phyloP scores from a whole-genome alignment of 2,888 invertebrate species.

The Coleophora flavipennella region DNA sequence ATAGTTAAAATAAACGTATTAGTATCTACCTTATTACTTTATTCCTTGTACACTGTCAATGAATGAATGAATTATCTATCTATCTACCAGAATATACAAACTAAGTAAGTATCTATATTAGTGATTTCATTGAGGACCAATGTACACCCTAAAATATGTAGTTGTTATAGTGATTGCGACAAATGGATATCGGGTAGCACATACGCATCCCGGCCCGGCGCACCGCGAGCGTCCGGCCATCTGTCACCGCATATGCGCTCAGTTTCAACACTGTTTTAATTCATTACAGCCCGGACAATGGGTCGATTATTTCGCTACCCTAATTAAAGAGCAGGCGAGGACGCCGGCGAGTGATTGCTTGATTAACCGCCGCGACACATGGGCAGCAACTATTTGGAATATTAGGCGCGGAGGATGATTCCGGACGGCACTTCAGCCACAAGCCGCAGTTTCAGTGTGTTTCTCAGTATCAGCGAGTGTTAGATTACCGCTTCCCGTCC shows the following conservation, averaged over 20 bases:
- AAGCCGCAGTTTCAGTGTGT: constrained; percentile 35
- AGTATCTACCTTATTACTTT: too few species aligned
- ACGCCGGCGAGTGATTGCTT: constrained; percentile 15
- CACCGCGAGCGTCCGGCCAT: constrained; percentile 57
- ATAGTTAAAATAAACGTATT: too few species aligned
- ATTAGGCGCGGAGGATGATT: constrained; percentile 17
- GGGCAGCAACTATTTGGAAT: constrained; percentile 5
- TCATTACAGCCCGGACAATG: constrained; percentile 58
- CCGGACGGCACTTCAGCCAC: constrained; percentile 23
- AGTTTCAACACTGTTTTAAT: constrained; percentile 64
- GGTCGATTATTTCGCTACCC: constrained; percentile 40
- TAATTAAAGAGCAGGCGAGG: constrained; percentile 24
- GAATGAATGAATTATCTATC: too few species aligned
- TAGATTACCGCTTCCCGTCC: constrained; percentile 69
- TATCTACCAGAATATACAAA: too few species aligned
- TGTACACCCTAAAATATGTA: constrained; percentile 24
- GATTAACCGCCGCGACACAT: constrained; percentile 11
- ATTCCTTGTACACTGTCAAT: too few species aligned
- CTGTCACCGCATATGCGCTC: constrained; percentile 65
- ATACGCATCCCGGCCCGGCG: constrained; percentile 45
- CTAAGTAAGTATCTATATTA: too few species aligned
- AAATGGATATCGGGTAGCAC: constrained; percentile 53
- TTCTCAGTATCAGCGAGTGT: constrained; percentile 55
- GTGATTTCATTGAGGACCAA: too few species aligned
- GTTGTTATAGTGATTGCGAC: constrained; percentile 50